These are phyloP conservation scores for Caenorhabditis sp. DNA, from an alignment of 2,888 invertebrate genomes.

Conservation along the genomic window DNA sequence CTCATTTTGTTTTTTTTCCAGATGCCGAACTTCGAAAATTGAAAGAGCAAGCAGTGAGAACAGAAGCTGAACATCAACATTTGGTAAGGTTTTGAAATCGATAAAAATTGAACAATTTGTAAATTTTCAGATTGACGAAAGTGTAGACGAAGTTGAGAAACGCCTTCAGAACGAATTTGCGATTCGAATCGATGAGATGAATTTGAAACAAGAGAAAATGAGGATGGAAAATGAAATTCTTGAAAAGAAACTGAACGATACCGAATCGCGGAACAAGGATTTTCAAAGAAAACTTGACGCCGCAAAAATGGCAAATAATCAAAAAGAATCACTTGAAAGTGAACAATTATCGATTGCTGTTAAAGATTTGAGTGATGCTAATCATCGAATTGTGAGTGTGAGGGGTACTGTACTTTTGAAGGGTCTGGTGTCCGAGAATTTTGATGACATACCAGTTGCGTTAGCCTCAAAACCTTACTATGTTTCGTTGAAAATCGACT, in stretches of 20 bases:
- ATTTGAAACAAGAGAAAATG: conserved; percentile 36
- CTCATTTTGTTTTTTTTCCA: conserved; percentile 52
- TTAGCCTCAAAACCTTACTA: no score
- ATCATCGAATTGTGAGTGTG: conserved; percentile 71
- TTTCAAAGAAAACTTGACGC: conserved; percentile 69
- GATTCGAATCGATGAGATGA: conserved; percentile 29
- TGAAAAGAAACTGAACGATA: conserved; percentile 41
- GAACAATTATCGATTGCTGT: conserved; percentile 75
- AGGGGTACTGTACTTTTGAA: not conserved
- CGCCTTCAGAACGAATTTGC: conserved; percentile 38
- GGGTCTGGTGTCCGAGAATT: no score
- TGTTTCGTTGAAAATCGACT: no score
- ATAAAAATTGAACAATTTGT: not conserved
- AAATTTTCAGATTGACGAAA: conserved; percentile 11
- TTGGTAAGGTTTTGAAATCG: not conserved
- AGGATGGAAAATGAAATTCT: conserved; percentile 36
- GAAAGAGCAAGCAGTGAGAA: conserved; percentile 69
- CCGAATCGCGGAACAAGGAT: conserved; percentile 63
- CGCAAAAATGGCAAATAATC: conserved; percentile 40
- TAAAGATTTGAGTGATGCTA: conserved; percentile 74
- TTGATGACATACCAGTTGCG: no score
- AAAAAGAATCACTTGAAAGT: conserved; percentile 63
- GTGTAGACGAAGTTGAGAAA: conserved; percentile 27
- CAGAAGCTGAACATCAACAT: conserved; percentile 48
- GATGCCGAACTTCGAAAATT: conserved; percentile 75